Base-by-base conservation (phyloP, 2,888 invertebrate species). In the Meta bourneti region DNA sequence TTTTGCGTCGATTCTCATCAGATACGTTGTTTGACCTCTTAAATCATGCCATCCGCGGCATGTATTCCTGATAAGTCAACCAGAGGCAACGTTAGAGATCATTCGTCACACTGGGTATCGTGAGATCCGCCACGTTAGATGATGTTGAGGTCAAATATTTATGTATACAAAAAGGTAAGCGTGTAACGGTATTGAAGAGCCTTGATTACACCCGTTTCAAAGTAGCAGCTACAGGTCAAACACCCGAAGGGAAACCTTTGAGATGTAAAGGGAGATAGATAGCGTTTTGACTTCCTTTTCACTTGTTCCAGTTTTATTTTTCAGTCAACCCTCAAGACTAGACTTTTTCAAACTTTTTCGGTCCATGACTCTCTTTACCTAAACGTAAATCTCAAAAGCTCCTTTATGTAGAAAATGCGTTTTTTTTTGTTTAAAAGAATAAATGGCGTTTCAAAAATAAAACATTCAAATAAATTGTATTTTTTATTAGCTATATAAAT, bases 11-110 rank as follows among this genome's bases (percentile, higher is more conserved):
- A 72, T 71, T 80, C 20, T 54, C 61, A 82, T 89, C 69, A 52
- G 82, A 81, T 77, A 89, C 69, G 51, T 70, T 19, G 19, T 13
- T 34, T 89, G 89, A 89, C 89, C 89, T 54, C 82, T 88, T 88
- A 81, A 69, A 81, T 71, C 61, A 71, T 51, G 20, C 82, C 51
- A 20, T 82, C 71, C n/a, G 71, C 69, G 72, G 87, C 13, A 20
- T 19, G 11, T 9, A 4, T 13, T 34, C 11, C 16, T 9, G 85
- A 85, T 77, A 77, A 19, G 51, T 20, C 9, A 13, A 19, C 16
- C 34, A n/a, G 16, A 20, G 19, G 11, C 83, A 74, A 20, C 74
- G 82, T 86, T 61, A 75, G 54, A 75, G 51, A 70, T 70, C 86
- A 11, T 2, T 86, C 86, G 70, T 78, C 86, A 48, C 13, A 69